phyloP scores from a whole-genome alignment of 2,888 invertebrate genomes.

The Hirtodrosophila duncani region DNA sequence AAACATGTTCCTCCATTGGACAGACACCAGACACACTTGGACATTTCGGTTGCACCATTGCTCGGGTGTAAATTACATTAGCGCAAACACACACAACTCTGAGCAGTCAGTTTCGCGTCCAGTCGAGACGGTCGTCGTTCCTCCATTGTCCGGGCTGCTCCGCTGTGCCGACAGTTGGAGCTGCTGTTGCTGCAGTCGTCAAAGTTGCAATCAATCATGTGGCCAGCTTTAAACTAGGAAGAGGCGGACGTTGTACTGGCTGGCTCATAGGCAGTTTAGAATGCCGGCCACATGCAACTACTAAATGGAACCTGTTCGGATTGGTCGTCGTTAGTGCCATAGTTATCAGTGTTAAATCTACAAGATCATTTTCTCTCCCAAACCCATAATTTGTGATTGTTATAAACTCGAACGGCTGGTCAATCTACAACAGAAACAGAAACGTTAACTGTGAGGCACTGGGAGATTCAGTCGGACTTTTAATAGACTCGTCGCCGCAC shows the following conservation, averaged over 20 bases:
- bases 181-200: conserved; percentile 57
- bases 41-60: neutral
- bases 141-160: conserved; percentile 9
- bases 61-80: conserved; percentile 65
- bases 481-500: conserved; percentile 70
- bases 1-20: conserved; percentile 45
- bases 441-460: conserved; percentile 1
- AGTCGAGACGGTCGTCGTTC: conserved; percentile 20
- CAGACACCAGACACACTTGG: neutral
- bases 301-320: conserved; percentile 65
- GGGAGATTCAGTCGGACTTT: conserved; percentile 14
- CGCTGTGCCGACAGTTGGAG: no score
- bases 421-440: conserved; percentile 23
- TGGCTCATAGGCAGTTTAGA: conserved; percentile 15
- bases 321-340: conserved; percentile 19
- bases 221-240: no score
- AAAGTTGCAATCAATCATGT: conserved; percentile 73
- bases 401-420: conserved; percentile 62
- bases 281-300: conserved; percentile 45
- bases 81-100: conserved; percentile 43
- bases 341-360: conserved; percentile 72
- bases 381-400: conserved; percentile 70
- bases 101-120: conserved; percentile 17
- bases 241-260: neutral
- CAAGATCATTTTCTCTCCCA: conserved; percentile 70